A percentile compares a stretch with the other conserved stretches of the same genome.
Conservation (phyloP, 2,797 vertebrate species). For the Lepilemur septentrionalis region DNA sequence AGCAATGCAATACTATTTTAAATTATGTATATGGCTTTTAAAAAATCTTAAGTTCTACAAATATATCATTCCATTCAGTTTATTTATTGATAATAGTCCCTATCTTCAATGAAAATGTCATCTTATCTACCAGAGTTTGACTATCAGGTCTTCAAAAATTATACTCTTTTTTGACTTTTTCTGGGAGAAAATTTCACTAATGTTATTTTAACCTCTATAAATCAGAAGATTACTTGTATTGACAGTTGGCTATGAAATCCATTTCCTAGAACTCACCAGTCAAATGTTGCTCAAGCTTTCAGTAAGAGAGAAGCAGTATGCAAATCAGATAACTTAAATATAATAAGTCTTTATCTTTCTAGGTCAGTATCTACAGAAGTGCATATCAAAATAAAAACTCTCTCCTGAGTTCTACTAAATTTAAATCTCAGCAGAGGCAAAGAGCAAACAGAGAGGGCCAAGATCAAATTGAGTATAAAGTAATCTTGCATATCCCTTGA, state of each 20-base stretch:
- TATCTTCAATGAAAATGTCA: background rate
- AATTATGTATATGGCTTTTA: background rate
- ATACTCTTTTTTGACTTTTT: background rate
- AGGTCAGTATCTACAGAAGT: conserved; percentile 42
- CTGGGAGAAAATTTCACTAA: conserved; percentile 16
- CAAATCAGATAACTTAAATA: background rate
- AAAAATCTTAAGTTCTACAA: background rate
- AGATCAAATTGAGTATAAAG: conserved; percentile 47
- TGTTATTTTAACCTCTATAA: conserved; percentile 45
- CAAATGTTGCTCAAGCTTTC: conserved; percentile 13
- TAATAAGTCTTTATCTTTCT: conserved; percentile 34
- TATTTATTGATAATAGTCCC: background rate
- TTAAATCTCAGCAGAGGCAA: conserved; percentile 47
- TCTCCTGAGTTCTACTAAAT: conserved; percentile 40
- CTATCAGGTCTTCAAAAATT: background rate
- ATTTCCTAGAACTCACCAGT: background rate
- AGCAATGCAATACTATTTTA: background rate
- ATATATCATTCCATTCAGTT: background rate
- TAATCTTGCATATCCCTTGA: conserved; percentile 20
- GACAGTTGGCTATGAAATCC: background rate
- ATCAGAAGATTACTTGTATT: conserved; percentile 31
- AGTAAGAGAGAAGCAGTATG: background rate
- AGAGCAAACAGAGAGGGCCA: conserved; percentile 34
- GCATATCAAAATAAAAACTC: conserved; percentile 45
- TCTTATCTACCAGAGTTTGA: background rate